Evolutionary conservation across 2,888 invertebrate species (phyloP), one percentile per base, ranked within the genome.

Genomic region (Melieria crassipennis): DNA sequence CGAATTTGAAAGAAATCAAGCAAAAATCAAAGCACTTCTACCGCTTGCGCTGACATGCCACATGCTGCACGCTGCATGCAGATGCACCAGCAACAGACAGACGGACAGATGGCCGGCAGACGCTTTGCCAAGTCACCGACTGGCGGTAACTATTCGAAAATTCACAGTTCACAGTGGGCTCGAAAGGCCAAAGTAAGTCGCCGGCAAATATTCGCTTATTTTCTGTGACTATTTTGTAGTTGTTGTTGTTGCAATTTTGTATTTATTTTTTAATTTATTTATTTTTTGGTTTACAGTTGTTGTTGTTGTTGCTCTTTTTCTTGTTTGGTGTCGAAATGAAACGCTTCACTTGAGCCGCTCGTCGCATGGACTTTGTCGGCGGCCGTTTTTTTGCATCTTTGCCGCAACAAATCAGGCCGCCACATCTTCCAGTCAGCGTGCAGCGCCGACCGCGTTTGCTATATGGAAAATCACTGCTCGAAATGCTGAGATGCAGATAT

Each of bases 1-100:
- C 65, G 70, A 81, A 79, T 81, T 81, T 82, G 81, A 82, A 82
- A 81, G 82, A 83, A 84, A 84, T 83, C 83, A 83, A 84, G 83
- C 83, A 83, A 82, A 83, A 83, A 83, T 83, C 83, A 83, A 83
- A 83, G 84, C 81, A 74, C 69, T 80, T 78, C 78, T 79, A 82
- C 82, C 82, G 82, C 79, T 48, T 72, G 57, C 57, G 46, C 66
- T 71, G 71, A 71, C 71, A 63, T 56, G 61, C 43, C 43, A 61
- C 43, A n/a, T 42, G 43, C 45, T 11, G 45, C n/a, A 45, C 11
- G 45, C 46, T 13, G 56, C 52, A 56, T 55, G 13, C 66, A 42
- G 30, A 30, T 30, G 30, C 30, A 30, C 30, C 30, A 30, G 30
- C 30, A 30, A 30, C 30, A 3, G 3, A 30, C 3, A 2, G 30